Evolutionary conservation across 2,888 invertebrate species (phyloP), one percentile per base, ranked within the genome.

Genomic region (Agrochola circellaris): DNA sequence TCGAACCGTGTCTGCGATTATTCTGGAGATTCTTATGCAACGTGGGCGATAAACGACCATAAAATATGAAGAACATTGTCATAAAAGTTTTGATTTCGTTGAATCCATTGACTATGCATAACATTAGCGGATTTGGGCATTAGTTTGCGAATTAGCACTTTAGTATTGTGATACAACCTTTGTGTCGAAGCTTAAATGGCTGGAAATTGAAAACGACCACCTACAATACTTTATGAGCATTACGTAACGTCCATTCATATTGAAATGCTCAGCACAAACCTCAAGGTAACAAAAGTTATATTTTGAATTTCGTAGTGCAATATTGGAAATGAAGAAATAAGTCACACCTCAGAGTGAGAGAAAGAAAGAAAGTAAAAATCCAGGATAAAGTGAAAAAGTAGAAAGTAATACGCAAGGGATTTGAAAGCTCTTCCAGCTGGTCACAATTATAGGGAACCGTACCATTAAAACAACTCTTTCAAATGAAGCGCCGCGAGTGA

Each of bases 131-230:
- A 74, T 84, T 81, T 79, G 72, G 77, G 75, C 82, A 79, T 81
- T 72, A 26, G 69, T 77, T 79, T 74, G 75, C 82, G 72, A 87
- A 86, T 86, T 87, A 87, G 65, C 87, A 79, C 87, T 84, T 84
- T 45, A n/a, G 61, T 77, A 79, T 84, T 85, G 72, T 74, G 61
- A 78, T 65, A 69, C 42, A 73, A 13, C 64, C 61, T 65, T 73
- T 77, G 69, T 84, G 65, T 73, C 51, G 56, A 56, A 56, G 42
- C 71, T 38, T 66, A 69, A 70, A 83, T 61, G 72, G 76, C 34
- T 60, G 34, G 70, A 77, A 74, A 77, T 82, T 82, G 67, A 82
- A 85, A 82, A 77, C 51, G 56, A 51, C 77, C 73, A 71, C 77
- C 77, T 61, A 82, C 82, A 73, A 56, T 51, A 56, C 61, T 76